Percentiles rank a stretch among this genome's conserved stretches.
Evolutionary conservation across 2,113 vertebrate genomes (phyloP).

Genomic region (Plestiodon gilberti): DNA sequence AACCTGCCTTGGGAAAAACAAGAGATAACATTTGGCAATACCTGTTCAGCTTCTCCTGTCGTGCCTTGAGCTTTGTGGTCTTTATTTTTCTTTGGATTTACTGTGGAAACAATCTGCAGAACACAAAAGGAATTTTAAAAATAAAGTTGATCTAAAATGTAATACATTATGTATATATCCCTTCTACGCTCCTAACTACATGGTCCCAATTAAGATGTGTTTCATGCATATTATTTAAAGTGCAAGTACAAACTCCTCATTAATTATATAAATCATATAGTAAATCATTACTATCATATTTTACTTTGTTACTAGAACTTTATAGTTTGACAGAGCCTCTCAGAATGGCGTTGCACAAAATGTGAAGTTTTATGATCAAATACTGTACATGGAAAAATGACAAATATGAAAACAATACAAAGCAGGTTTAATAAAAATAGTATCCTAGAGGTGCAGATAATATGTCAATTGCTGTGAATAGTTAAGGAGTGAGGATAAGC

Average conservation of each 20-base stretch:
- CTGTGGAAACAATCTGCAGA: conserved; percentile 66
- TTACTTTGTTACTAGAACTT: not conserved
- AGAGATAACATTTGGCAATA: conserved; percentile 38
- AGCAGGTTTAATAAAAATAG: not conserved
- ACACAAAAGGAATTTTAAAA: not conserved
- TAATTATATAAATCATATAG: too few relatives aligned
- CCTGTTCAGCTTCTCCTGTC: conserved; percentile 69
- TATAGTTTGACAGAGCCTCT: not conserved
- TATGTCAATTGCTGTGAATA: not conserved
- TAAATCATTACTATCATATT: too few relatives aligned
- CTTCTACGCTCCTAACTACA: not conserved
- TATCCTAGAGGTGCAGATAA: not conserved
- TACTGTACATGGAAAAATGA: not conserved
- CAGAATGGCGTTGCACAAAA: not conserved
- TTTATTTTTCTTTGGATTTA: conserved; percentile 65
- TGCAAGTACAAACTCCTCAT: not conserved
- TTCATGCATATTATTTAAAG: not conserved
- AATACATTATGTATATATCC: not conserved
- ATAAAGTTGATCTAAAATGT: not conserved
- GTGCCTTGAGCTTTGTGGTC: conserved; percentile 47
- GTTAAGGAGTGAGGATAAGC: too few relatives aligned
- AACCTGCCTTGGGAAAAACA: not conserved
- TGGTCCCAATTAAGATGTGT: not conserved
- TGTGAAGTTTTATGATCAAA: not conserved
- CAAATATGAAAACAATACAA: not conserved